Conservation (phyloP, 2,888 invertebrate species). For the Gastrophysa polygoni region DNA sequence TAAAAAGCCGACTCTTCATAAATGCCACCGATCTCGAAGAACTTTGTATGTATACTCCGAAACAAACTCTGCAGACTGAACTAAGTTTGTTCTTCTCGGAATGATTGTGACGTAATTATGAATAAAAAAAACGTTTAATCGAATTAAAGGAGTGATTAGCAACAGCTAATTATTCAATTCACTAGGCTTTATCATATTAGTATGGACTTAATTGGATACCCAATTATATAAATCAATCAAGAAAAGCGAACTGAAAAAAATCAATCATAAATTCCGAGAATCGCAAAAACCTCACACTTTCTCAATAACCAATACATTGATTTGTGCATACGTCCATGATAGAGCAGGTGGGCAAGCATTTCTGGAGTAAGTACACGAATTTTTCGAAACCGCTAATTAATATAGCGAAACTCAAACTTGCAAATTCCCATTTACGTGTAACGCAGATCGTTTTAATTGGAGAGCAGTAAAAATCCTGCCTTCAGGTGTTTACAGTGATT, state of each 20-base stretch:
- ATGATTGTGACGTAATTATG: too few relatives aligned
- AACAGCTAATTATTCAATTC: too few relatives aligned
- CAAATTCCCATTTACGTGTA: slow-evolving; percentile 31
- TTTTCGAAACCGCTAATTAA: slow-evolving; percentile 26
- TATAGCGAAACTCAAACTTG: slow-evolving; percentile 29
- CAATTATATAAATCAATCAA: neutral
- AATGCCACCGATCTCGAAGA: too few relatives aligned
- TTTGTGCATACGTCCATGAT: slow-evolving; percentile 18
- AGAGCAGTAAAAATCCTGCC: slow-evolving; percentile 30
- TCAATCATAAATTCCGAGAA: neutral
- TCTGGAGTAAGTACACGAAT: slow-evolving; percentile 1
- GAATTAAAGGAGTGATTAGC: too few relatives aligned
- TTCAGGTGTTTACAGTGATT: slow-evolving; percentile 29
- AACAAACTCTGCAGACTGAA: too few relatives aligned
- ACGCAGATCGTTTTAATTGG: slow-evolving; percentile 33
- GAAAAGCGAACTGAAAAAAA: neutral
- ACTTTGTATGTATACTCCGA: too few relatives aligned
- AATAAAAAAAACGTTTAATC: too few relatives aligned
- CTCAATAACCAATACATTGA: slow-evolving; percentile 22
- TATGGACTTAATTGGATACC: too few relatives aligned
- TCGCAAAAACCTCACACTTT: neutral
- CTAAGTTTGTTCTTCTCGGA: too few relatives aligned
- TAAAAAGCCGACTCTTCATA: too few relatives aligned
- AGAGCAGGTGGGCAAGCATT: slow-evolving; percentile 10
- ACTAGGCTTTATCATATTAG: too few relatives aligned